Conservation (phyloP, 2,888 invertebrate genomes). For the Cistogaster globosa region DNA sequence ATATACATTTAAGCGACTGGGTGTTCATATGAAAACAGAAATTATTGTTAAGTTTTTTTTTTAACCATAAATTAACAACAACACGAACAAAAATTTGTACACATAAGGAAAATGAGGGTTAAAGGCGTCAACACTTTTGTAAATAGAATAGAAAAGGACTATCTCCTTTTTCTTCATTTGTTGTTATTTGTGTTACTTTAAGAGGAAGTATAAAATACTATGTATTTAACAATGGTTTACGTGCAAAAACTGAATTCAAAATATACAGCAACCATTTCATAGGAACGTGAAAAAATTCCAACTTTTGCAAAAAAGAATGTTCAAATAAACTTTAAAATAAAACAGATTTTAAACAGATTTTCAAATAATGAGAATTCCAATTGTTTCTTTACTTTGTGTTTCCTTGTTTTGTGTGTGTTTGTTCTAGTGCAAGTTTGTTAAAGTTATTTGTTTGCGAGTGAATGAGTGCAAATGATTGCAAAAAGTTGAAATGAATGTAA, state of each 20-base stretch:
- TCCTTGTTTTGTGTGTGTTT: conserved; percentile 3
- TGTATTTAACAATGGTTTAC: neutral
- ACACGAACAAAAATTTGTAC: conserved; percentile 1
- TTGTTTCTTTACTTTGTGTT: conserved; percentile 35
- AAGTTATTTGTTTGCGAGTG: neutral
- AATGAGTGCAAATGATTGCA: conserved; percentile 39
- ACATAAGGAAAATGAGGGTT: conserved; percentile 1
- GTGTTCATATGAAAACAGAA: conserved; percentile 20
- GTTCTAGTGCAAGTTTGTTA: neutral
- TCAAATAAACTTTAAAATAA: conserved; percentile 52
- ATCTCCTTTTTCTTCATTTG: neutral
- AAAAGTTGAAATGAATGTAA: conserved; percentile 1
- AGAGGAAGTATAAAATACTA: conserved; percentile 27
- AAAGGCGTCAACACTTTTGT: conserved; percentile 49
- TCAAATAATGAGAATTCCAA: conserved; percentile 57
- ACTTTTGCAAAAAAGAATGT: conserved; percentile 3
- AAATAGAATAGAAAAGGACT: conserved; percentile 57
- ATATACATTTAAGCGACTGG: too few species aligned
- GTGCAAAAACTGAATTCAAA: neutral
- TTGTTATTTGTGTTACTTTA: neutral
- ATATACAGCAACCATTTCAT: neutral
- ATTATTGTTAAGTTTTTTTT: conserved; percentile 50
- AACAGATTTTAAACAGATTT: conserved; percentile 67
- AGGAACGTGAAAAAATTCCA: conserved; percentile 30
- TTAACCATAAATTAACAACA: conserved; percentile 10